A percentile compares a stretch with the other conserved stretches of the same genome.
These are phyloP conservation scores for Oikopleura dioica DNA, from an alignment of 23 tunicate species.

Conservation along the genomic window DNA sequence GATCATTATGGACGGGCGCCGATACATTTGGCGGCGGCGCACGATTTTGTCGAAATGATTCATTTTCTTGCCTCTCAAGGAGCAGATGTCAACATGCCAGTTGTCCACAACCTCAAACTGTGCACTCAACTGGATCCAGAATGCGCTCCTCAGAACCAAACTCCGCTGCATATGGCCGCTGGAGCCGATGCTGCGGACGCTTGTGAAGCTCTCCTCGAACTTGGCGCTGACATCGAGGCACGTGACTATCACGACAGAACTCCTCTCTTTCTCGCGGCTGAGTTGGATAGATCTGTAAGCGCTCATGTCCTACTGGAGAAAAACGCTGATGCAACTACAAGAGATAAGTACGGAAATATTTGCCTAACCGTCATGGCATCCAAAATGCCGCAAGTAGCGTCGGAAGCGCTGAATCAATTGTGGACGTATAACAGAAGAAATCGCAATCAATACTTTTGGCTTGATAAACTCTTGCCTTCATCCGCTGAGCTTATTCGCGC, in stretches of 20 bases:
- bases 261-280: constrained; percentile 60
- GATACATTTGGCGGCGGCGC: constrained; percentile 80
- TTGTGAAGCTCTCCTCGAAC: constrained; percentile 24
- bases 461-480: no score
- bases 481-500: no score
- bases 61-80: constrained; percentile 16
- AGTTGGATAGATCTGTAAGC: constrained; percentile 19
- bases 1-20: constrained; percentile 60
- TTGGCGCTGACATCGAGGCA: constrained; percentile 41
- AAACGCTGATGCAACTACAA: constrained; percentile 13
- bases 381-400: neutral
- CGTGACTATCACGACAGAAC: constrained; percentile 41
- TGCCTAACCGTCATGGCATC: neutral
- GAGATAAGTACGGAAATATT: constrained; percentile 37
- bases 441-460: no score
- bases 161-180: constrained; percentile 77
- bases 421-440: neutral
- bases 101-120: neutral
- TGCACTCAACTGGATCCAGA: constrained; percentile 14
- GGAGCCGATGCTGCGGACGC: constrained; percentile 66
- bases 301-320: no score
- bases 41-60: constrained; percentile 80
- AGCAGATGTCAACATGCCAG: neutral
- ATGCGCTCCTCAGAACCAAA: constrained; percentile 33
- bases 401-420: neutral